Base-by-base conservation (phyloP, 2,888 invertebrate species). In the Synergus japonicus region DNA sequence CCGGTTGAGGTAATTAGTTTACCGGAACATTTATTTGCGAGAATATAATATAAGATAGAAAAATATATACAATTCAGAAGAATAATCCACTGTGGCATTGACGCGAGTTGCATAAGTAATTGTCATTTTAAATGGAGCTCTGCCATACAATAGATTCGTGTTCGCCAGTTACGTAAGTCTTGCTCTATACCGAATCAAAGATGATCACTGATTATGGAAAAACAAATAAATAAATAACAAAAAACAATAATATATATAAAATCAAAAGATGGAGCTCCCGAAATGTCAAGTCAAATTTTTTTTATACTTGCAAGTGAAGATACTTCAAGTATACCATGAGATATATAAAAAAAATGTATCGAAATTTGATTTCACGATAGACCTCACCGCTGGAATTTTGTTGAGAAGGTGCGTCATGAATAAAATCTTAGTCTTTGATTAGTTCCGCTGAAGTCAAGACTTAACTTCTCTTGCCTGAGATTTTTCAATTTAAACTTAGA, bases 81-180 rank as follows among this genome's bases (percentile, higher is more conserved):
- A 76, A 76, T 76, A 76, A 63, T 44, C 60, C 60, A 18, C 12
- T 44, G 64, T 65, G 76, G 18, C 18, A 78, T 73, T 64, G 69
- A 78, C 79, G 78, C 81, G 81, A 82, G 86, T 89, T 89, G 91
- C 90, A 89, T 90, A 88, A 88, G 86, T 86, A 89, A 90, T 90
- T 90, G 90, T 89, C 88, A 88, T 89, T 89, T 88, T 85, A 87
- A 88, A 87, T 82, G 86, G 87, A 87, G 87, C 86, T 85, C 83
- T 66, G 77, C 77, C 54, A 60, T 76, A 84, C 83, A 84, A 83
- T 82, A 83, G 84, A 73, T 81, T 79, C 63, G 80, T 79, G 78
- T 81, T 43, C 43, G 64, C 49, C 44, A 12, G 64, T 79, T 79
- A 76, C 65, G 76, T 80, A 82, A 78, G 29, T n/a, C 58, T 54